Base-by-base conservation (phyloP, 2,113 vertebrate genomes). In the Phylloscopus trochilus region DNA sequence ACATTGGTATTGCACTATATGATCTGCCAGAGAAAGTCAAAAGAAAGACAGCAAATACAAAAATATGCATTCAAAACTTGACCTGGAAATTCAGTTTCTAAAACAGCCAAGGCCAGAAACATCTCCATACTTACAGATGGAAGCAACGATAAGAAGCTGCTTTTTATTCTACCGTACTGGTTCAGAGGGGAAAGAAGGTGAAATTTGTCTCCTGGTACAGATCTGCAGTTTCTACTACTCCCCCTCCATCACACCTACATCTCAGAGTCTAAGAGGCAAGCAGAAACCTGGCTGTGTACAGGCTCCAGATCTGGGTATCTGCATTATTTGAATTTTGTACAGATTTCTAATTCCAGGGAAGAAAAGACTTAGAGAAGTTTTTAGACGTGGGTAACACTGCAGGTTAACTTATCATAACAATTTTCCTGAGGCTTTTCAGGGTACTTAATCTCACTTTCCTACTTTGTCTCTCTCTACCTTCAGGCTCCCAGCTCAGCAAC, bases 161-260 rank as follows among this genome's bases (percentile, higher is more conserved):
- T 10, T 1, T 69, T 93, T 64, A 24, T 26, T 64, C 39, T 52
- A 2, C 17, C 22, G 22, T 0, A 0, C 15, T 56, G 27, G 4
- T 85, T 69, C 56, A 46, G 49, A 72, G 22, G 6, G 5, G 6
- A 53, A 53, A 27, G 41, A 62, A 47, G 15, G 9, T 13, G 10
- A 51, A 22, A 10, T 62, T 52, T 81, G 17, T 7, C 24, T 85
- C 14, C 39, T 63, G 23, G 10, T 35, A 18, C n/a, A 69, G 19
- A 33, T 5, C 24, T 19, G 14, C 6, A 31, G 49, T 67, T 87
- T 31, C 30, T 26, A 35, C 31, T 31, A 31, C 10, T 70, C 3
- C 10, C 14, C n/a, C 10, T 35, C 13, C 1, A 64, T 91, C 15
- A 74, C 23, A 62, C 19, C 7, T 69, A 89, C 79, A 79, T 68